Evolutionary conservation across 2,113 vertebrate genomes (phyloP).

Genomic region (Notarius lentiginosus): DNA sequence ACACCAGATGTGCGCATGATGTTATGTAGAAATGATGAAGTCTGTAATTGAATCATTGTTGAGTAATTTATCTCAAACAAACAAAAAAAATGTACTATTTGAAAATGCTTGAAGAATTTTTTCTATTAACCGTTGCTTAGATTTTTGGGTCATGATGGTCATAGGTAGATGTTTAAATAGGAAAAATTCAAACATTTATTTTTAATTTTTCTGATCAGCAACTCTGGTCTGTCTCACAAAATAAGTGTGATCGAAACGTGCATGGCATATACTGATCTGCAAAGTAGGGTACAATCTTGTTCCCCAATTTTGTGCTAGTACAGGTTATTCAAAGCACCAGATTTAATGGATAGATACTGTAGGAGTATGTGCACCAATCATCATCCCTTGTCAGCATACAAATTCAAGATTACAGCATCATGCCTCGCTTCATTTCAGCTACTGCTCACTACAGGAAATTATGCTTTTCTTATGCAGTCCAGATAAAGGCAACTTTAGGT

Average conservation of each 20-base stretch:
- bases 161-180: neutral
- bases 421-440: too few relatives aligned
- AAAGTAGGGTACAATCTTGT: neutral
- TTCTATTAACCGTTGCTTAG: slow-evolving; percentile 9
- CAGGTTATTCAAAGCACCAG: neutral
- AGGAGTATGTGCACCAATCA: neutral
- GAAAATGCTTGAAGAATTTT: slow-evolving; percentile 17
- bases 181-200: too few relatives aligned
- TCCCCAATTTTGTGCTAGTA: neutral
- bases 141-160: neutral
- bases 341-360: neutral
- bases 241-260: neutral
- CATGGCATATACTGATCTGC: neutral
- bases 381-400: too few relatives aligned
- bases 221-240: neutral
- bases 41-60: too few relatives aligned
- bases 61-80: too few relatives aligned
- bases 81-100: neutral
- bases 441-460: too few relatives aligned
- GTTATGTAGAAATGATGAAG: too few relatives aligned
- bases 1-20: too few relatives aligned
- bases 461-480: too few relatives aligned
- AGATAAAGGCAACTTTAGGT: too few relatives aligned
- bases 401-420: too few relatives aligned
- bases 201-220: neutral